Percentiles rank a stretch among this genome's conserved stretches.
Evolutionary conservation across 2,797 vertebrate genomes (phyloP).

Genomic region (Dendrocincla tyrannina): DNA sequence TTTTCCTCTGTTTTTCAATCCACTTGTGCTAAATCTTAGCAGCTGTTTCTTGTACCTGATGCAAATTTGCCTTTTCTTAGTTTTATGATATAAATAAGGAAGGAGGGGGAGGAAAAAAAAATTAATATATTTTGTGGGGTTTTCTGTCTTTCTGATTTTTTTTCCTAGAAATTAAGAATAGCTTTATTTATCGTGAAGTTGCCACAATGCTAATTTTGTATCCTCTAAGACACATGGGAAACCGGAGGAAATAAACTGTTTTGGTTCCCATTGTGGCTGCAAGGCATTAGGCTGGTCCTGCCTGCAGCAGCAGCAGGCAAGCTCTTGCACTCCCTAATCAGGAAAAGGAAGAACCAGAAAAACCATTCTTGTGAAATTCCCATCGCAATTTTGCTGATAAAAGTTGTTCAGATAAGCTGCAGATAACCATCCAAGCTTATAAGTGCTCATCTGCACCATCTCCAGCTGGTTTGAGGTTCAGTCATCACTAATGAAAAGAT

Average conservation of each 20-base stretch:
- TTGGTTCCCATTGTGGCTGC: not conserved
- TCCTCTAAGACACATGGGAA: not conserved
- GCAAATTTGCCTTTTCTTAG: not conserved
- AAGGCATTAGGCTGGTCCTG: not conserved
- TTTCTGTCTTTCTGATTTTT: not conserved
- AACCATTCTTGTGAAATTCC: slow-evolving; percentile 19
- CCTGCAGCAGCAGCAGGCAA: not conserved
- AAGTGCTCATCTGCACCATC: slow-evolving; percentile 47
- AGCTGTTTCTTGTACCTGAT: not conserved
- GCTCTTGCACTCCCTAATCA: not conserved
- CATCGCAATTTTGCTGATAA: slow-evolving; percentile 4
- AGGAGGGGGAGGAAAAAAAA: fast-evolving
- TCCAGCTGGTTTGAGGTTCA: slow-evolving; percentile 50
- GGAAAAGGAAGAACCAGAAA: not conserved
- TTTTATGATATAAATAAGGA: not conserved
- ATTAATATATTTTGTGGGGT: not conserved
- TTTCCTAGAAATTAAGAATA: not conserved
- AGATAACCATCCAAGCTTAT: slow-evolving; percentile 46
- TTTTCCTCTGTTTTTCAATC: not conserved
- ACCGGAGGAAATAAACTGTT: not conserved
- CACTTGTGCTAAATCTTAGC: not conserved
- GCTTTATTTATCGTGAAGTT: not conserved
- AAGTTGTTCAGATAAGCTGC: slow-evolving; percentile 46
- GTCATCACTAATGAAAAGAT: slow-evolving; percentile 52
- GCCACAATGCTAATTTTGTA: not conserved